Evolutionary conservation across 2,888 invertebrate species (phyloP), one percentile per base, ranked within the genome.

Genomic region (Desoria tigrina): DNA sequence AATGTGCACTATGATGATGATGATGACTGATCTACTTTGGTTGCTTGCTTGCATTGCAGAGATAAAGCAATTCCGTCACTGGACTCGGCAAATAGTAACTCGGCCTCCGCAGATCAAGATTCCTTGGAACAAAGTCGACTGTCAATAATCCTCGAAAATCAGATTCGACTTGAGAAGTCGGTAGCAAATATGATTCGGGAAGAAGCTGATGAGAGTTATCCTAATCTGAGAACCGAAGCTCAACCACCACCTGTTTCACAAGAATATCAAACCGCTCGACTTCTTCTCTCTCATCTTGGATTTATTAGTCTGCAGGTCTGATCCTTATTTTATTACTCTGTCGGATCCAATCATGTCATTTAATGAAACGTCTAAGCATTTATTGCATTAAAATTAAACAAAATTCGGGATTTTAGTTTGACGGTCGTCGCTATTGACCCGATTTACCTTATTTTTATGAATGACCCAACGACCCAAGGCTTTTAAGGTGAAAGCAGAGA

Each of bases 251-350:
- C 87, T 2, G 88, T 90, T 2, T 91, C 91, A 75, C 90, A 92
- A 63, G 94, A 95, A 79, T 97, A 96, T 79, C 95, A 97, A 82
- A 95, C 97, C 0, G 93, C 97, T 1, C 85, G 98, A 57, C 83
- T 98, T 27, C 94, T 99, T 80, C 83, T 99, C 21, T 94, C 96
- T 2, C 95, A 98, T 81, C 94, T 98, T 80, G 98, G 98, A 0
- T 90, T 96, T 77, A 82, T 98, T 21, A 82, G 84, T 7, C 78
- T 83, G 9, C 76, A 74, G 73, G 75, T 76, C 42, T 16, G 23
- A 7, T 51, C 45, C 7, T 4, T 4, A 26, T 26, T 51, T 51
- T 51, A 51, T 51, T 39, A 42, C 42, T 21, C 6, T 49, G 51
- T 49, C 18, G n/a, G 28, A 50, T 60, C 24, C 26, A 4, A 37